Evolutionary conservation across 2,113 vertebrate species (phyloP), one percentile per base, ranked within the genome.

Genomic region (Pseudolaguvia tuberculata): DNA sequence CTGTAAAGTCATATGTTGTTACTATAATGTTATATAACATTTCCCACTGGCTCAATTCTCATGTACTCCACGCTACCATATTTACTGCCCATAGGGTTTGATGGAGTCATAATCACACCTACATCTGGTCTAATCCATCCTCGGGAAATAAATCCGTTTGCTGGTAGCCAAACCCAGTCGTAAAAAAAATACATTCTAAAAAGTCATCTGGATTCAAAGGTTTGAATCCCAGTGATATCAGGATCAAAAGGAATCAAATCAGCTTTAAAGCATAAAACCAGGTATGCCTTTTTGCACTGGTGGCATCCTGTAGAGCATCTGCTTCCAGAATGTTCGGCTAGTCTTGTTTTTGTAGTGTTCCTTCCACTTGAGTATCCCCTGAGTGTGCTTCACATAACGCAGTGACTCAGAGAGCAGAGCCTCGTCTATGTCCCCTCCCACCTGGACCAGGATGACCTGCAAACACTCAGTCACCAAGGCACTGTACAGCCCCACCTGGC

Each of bases 261-360:
- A n/a, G n/a, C n/a, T n/a, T n/a, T n/a, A n/a, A n/a, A n/a, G n/a
- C n/a, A 63, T 59, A 55, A 20, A 21, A 62, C 11, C n/a, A 21
- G 5, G 5, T 61, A 20, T 62, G 48, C 15, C 13, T 2, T 45
- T 77, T 20, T 21, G 73, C 9, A 58, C 78, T 2, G 83, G 66
- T 1, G 93, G 93, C 94, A 97, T 94, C 23, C 53, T 85, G 58
- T 92, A 95, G 50, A 90, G 87, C 50, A 97, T 84, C 1, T 84
- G 87, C 74, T 94, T 97, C 95, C 94, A 96, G 80, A 97, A 96
- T 50, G 51, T 87, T 78, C 84, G 85, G 69, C 90, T 89, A 1
- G 77, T 27, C 2, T 74, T 21, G 18, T 53, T 75, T 71, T 5
- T 20, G 14, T 75, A 18, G 35, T 55, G 13, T 55, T 58, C 63